phyloP scores from a whole-genome alignment of 1,140 invertebrate genomes.

The Stenopsyche tienmushanensis region DNA sequence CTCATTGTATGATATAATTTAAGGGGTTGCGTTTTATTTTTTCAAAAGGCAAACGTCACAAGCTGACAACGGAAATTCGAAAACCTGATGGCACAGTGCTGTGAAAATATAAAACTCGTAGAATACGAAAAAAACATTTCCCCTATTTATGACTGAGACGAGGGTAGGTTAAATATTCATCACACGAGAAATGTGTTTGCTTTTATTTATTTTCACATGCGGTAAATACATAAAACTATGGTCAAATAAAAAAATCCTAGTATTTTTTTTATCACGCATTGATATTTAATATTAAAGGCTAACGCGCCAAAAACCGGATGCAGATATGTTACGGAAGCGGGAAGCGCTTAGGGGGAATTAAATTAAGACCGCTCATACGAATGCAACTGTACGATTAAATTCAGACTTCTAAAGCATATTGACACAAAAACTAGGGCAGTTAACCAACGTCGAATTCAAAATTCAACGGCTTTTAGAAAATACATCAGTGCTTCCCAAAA shows the following conservation, averaged over 20 bases:
- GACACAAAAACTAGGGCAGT: no score
- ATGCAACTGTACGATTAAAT: background rate
- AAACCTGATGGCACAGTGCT: background rate
- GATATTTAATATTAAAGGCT: no score
- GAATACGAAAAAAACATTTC: background rate
- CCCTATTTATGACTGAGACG: background rate
- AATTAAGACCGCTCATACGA: background rate
- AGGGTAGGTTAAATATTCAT: background rate
- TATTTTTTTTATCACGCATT: background rate
- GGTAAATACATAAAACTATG: background rate
- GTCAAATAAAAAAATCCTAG: background rate
- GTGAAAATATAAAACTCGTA: background rate
- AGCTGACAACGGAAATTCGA: background rate
- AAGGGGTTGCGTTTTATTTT: background rate
- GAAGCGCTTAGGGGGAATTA: background rate
- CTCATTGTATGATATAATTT: background rate
- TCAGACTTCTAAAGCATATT: background rate
- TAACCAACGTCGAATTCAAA: no score
- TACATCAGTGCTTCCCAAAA: no score
- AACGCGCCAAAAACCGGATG: background rate
- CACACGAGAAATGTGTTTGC: background rate
- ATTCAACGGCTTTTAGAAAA: no score
- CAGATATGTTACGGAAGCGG: background rate
- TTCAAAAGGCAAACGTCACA: background rate
- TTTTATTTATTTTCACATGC: background rate